Base-by-base conservation (phyloP, 2,888 invertebrate genomes). In the Elysia crispata region DNA sequence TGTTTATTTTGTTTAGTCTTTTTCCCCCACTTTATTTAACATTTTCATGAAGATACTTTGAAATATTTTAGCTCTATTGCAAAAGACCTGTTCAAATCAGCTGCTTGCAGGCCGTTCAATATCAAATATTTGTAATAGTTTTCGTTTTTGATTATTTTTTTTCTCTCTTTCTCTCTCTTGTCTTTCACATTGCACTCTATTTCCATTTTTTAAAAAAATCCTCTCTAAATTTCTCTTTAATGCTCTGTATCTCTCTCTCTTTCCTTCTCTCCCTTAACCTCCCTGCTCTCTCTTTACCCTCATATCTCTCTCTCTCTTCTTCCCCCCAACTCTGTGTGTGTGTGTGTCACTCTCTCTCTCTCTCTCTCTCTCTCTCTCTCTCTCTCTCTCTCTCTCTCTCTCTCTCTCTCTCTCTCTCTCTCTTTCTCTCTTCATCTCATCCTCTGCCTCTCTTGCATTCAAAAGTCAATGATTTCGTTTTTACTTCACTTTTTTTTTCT, bases 391-490 rank as follows among this genome's bases (percentile, higher is more conserved):
- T 15, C 74, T 60, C 57, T 60, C 57, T 28, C 30, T 60, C 28
- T 74, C 74, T 57, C 60, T 74, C 30, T 74, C 57, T n/a, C 74
- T 75, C 54, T n/a, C 57, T 74, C 41, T 41, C 41, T 41, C 41
- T 11, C 11, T 41, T 6, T 41, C 41, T 41, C 41, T 41, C 41
- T 41, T 41, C 11, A 3, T 41, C 41, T 41, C 41, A 6, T 23
- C n/a, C 62, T 76, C 66, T 76, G 25, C 33, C 76, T 70, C 41
- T 70, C 33, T 78, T 30, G 18, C 50, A 23, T 1, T 57, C 8
- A n/a, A n/a, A n/a, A n/a, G n/a, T n/a, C n/a, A n/a, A n/a, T n/a
- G n/a, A n/a, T n/a, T n/a, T n/a, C n/a, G n/a, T n/a, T n/a, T n/a
- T n/a, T n/a, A n/a, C n/a, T 23, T 49, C 62, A 64, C 66, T 76